A percentile compares a stretch with the other conserved stretches of the same genome.
Evolutionary conservation across 2,888 invertebrate genomes (phyloP).

Genomic region (Netelia fuscicornis): DNA sequence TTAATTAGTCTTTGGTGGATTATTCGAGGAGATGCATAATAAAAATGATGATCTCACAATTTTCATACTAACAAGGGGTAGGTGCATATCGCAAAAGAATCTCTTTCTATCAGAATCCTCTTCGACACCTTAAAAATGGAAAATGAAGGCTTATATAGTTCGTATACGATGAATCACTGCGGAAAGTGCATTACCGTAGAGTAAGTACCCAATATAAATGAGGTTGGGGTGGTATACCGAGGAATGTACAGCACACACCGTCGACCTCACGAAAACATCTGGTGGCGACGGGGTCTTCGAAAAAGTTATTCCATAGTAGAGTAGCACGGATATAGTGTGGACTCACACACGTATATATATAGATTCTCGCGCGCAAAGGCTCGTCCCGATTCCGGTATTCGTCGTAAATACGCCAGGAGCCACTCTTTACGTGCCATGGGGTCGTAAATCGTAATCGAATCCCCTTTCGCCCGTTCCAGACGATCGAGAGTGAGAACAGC

Average conservation of each 20-base stretch:
- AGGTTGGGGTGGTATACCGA: constrained; percentile 32
- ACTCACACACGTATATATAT: background rate
- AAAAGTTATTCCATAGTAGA: constrained; percentile 51
- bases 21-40: too few relatives aligned
- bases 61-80: background rate
- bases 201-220: constrained; percentile 32
- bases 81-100: too few relatives aligned
- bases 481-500: constrained; percentile 40
- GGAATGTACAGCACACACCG: constrained; percentile 22
- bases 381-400: constrained; percentile 63
- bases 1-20: too few relatives aligned
- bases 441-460: constrained; percentile 69
- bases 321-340: background rate
- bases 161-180: background rate
- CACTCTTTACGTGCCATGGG: constrained; percentile 61
- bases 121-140: background rate
- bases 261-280: constrained; percentile 56
- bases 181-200: constrained; percentile 1
- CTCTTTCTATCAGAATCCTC: background rate
- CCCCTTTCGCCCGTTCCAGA: constrained; percentile 52
- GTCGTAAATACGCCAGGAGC: constrained; percentile 66
- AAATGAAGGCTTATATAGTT: constrained; percentile 1
- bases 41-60: background rate
- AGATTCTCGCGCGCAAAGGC: background rate
- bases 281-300: constrained; percentile 34